Evolutionary conservation across 1,140 invertebrate species (phyloP), one percentile per base, ranked within the genome.

Genomic region (Drosophila setifemur): DNA sequence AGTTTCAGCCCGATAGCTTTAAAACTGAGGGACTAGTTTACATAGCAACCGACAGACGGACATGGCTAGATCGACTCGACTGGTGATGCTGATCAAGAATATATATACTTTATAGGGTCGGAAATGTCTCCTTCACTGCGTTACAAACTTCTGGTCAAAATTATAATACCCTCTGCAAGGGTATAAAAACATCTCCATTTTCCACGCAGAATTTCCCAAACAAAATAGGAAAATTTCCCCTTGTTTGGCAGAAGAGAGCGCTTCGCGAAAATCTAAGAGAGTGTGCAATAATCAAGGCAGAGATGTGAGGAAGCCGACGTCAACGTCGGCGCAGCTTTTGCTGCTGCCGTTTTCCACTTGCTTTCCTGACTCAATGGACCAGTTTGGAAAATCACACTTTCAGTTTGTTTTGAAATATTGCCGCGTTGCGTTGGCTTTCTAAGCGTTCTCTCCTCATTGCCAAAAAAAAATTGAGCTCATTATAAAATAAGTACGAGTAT

Each of bases 341-440:
- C 72, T 28, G 54, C 55, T 45, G 43, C 40, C 57, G 79, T 57
- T 63, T 85, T 85, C 77, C 74, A 79, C 81, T 86, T 48, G 54
- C 63, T 67, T 70, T 70, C 79, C 60, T 58, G 70, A 69, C 53
- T 42, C 44, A 71, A 77, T 88, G 85, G 85, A 88, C 85, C 85
- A 77, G 79, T 88, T 85, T 70, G 85, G 72, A 88, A 88, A 88
- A 87, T 81, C 75, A 40, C 75, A 79, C 69, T 67, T 44, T 88
- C 79, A 88, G 85, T 88, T 88, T 88, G 79, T 86, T 88, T 88
- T 88, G 58, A 89, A 86, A 77, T 68, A 77, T 69, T 61, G 85
- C 61, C 85, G 75, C 69, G 85, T 58, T 53, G 25, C 55, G 79
- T 85, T 83, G 70, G 72, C 43, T 21, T 53, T 47, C 14, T 21